These are phyloP conservation scores for Drosophila asahinai DNA, from an alignment of 1,140 invertebrate genomes.

Conservation along the genomic window DNA sequence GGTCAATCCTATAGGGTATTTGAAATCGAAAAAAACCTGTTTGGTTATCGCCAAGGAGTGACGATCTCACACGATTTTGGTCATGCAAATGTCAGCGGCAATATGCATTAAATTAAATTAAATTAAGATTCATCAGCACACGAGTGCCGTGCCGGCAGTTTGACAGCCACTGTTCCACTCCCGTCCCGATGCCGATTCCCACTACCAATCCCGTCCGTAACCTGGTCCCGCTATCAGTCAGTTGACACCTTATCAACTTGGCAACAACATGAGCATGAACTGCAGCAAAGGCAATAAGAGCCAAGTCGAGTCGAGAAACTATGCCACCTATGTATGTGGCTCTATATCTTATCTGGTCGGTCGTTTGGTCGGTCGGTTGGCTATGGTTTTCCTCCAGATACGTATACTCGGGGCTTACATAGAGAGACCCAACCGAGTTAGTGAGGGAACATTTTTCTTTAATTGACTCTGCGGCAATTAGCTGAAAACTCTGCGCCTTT, in stretches of 20 bases:
- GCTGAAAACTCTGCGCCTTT: conserved; percentile 15
- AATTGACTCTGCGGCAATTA: conserved; percentile 44
- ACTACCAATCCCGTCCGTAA: not conserved
- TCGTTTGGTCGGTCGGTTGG: not conserved
- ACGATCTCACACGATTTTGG: conserved; percentile 53
- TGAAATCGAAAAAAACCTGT: conserved; percentile 10
- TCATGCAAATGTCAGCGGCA: conserved; percentile 74
- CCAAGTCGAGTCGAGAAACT: conserved; percentile 28
- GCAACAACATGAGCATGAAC: conserved; percentile 51
- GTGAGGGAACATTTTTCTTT: conserved; percentile 26
- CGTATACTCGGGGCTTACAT: conserved; percentile 16
- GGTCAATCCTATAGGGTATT: not conserved
- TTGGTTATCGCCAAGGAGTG: conserved; percentile 22
- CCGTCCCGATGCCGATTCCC: not conserved
- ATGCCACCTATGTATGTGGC: conserved; percentile 41
- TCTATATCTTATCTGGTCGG: conserved; percentile 68
- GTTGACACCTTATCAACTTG: conserved; percentile 50
- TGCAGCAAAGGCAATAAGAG: conserved; percentile 29
- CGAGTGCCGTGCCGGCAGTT: conserved; percentile 18
- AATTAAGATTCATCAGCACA: conserved; percentile 73
- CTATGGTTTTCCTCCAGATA: conserved; percentile 34
- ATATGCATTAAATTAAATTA: conserved; percentile 77
- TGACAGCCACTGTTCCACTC: conserved; percentile 18
- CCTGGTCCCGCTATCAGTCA: conserved; percentile 38
- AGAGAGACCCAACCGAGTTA: not conserved